Conservation (phyloP, 2,888 invertebrate species). For the Gastrophysa polygoni region DNA sequence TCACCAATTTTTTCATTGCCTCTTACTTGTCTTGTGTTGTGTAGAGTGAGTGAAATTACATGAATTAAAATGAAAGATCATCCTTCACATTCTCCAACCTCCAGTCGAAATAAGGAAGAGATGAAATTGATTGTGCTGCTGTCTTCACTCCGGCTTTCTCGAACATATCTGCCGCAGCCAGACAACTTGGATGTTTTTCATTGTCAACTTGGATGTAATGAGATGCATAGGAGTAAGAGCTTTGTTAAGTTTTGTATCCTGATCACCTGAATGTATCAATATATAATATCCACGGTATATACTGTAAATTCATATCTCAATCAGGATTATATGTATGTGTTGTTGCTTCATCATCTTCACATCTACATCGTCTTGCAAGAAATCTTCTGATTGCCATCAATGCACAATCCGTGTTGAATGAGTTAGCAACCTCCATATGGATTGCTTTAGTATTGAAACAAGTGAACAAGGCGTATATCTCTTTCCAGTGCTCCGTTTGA, state of each 20-base stretch:
- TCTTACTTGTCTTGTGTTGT: too few species aligned
- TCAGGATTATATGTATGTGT: conserved; percentile 14
- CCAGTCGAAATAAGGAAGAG: not conserved
- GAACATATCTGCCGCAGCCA: not conserved
- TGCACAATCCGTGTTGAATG: conserved; percentile 3
- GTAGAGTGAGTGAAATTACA: too few species aligned
- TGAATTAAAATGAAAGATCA: too few species aligned
- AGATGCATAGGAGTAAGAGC: too few species aligned
- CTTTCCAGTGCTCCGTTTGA: conserved; percentile 23
- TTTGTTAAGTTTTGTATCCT: not conserved
- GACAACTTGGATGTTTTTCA: not conserved
- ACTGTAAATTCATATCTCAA: conserved; percentile 14
- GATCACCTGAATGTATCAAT: not conserved
- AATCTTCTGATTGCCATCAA: conserved; percentile 5
- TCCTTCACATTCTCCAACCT: not conserved
- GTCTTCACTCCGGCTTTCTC: not conserved
- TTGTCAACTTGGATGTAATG: not conserved
- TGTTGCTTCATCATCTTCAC: conserved; percentile 2
- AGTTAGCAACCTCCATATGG: conserved; percentile 16
- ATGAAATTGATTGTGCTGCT: not conserved
- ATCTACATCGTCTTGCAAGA: conserved; percentile 12
- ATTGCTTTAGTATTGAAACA: conserved; percentile 20
- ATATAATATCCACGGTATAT: not conserved
- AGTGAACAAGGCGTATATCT: conserved; percentile 16
- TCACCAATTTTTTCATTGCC: too few species aligned